phyloP scores from a whole-genome alignment of 2,797 vertebrate species.

The Oreochromis mossambicus region DNA sequence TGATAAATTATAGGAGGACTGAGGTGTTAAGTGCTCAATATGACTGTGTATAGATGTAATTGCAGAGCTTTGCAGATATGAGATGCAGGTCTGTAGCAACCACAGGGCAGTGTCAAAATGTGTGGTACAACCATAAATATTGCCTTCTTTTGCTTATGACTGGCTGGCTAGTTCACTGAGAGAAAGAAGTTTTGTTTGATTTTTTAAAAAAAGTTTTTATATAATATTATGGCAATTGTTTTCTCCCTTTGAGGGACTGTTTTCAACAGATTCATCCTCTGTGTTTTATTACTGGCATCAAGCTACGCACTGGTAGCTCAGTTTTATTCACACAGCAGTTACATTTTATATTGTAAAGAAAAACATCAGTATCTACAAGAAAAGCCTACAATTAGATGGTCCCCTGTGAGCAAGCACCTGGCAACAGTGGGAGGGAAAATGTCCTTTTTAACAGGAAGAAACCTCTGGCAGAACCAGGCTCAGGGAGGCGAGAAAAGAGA shows the following conservation, averaged over 20 bases:
- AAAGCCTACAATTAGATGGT: not conserved
- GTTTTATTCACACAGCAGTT: not conserved
- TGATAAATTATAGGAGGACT: not conserved
- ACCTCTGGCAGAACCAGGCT: not conserved
- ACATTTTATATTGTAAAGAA: not conserved
- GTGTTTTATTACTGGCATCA: not conserved
- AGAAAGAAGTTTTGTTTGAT: not conserved
- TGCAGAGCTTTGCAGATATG: not conserved
- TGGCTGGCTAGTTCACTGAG: not conserved
- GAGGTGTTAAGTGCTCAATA: not conserved
- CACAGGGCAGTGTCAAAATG: not conserved
- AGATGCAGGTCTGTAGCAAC: not conserved
- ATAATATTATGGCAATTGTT: not conserved
- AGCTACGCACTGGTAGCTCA: not conserved
- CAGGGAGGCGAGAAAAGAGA: not conserved
- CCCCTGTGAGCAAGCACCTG: not conserved
- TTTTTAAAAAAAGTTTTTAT: not conserved
- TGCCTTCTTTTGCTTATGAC: not conserved
- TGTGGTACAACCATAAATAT: rapidly evolving
- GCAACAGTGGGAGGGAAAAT: not conserved
- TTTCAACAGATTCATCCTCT: not conserved
- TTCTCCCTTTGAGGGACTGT: not conserved
- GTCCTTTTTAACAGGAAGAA: not conserved
- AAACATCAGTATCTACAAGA: not conserved
- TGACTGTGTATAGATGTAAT: not conserved